A percentile compares a stretch with the other conserved stretches of the same genome.
These are phyloP conservation scores for Portunus trituberculatus DNA, from an alignment of 1,140 invertebrate species.

Conservation along the genomic window DNA sequence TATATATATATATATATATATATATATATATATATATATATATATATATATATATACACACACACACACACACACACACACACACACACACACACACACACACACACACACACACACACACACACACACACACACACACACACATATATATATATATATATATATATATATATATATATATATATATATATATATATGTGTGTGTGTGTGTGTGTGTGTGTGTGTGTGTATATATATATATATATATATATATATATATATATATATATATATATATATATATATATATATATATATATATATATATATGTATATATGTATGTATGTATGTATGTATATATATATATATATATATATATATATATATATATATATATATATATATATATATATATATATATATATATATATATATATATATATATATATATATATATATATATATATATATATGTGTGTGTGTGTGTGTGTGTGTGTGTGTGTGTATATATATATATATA, in stretches of 20 bases:
- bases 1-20: no score
- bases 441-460: constrained; percentile 24
- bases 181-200: constrained; percentile 48
- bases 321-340: constrained; percentile 33
- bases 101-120: no score
- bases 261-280: background rate
- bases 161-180: constrained; percentile 63
- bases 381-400: constrained; percentile 36
- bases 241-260: constrained; percentile 27
- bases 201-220: background rate
- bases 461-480: background rate
- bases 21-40: no score
- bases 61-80: no score
- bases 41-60: no score
- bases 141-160: constrained; percentile 54
- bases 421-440: constrained; percentile 43
- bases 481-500: constrained; percentile 24
- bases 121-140: no score
- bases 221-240: constrained; percentile 29
- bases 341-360: no score
- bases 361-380: constrained; percentile 9
- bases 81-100: no score
- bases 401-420: constrained; percentile 39
- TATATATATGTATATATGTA: constrained; percentile 51
- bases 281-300: constrained; percentile 39